Evolutionary conservation across 92 coral and sea anemone species (phyloP), one percentile per base, ranked within the genome.

Genomic region (Parazoanthus atlanticus): DNA sequence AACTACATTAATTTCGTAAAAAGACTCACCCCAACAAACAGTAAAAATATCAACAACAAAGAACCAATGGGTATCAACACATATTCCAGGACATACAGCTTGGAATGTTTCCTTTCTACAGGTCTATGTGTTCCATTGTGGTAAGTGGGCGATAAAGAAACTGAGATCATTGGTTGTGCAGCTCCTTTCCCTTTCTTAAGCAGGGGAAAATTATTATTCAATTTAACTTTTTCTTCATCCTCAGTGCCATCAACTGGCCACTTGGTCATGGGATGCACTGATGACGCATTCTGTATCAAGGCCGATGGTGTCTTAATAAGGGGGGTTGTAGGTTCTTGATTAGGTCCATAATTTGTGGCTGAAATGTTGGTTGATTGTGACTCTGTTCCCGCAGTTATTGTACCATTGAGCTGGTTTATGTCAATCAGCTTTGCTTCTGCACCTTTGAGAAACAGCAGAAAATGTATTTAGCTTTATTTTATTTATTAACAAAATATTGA

Each of bases 1-100:
- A 46, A 52, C 58, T 12, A 15, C 2, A 21, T 61, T 61, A 61
- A 61, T 61, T 61, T 41, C 19, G 8, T 84, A 31, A 43, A 26
- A 1, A 12, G 58, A 90, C 95, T 94, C 52, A 94, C 97, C 91
- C 91, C 30, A 52, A 67, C 90, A 76, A 70, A 83, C 30, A 86
- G 30, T 17, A 85, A 75, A 80, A 91, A 56, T 28, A 91, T 30
- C 9, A 89, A 43, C 86, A 92, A 32, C 72, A 94, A 32, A 64
- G 90, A 91, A 15, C 97, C 92, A 41, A 84, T 41, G 0, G 97
- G 97, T 81, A 92, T 94, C 56, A 94, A 82, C 31, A 86, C 76
- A 88, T 92, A 94, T 54, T 72, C 66, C 43, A 94, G 91, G 21
- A 94, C 78, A 75, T 79, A 80, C 64, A 40, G 31, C 47, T 75